Conservation (phyloP, 2,888 invertebrate genomes). For the Leptogaster cylindrica region DNA sequence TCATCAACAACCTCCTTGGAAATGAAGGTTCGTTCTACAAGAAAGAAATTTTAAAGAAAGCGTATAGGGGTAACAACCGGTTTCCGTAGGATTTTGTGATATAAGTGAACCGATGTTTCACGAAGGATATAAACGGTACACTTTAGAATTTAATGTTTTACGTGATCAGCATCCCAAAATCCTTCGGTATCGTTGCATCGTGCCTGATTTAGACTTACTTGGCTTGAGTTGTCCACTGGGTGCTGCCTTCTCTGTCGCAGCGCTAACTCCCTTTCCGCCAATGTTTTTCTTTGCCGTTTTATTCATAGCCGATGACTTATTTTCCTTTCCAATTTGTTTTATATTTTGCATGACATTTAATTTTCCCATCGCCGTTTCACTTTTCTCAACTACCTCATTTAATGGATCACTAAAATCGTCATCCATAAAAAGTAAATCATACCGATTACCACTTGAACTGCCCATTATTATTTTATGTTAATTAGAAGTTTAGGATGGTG, state of each 20-base stretch:
- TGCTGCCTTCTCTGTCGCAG: not conserved
- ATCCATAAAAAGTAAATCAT: conserved; percentile 62
- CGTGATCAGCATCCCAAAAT: too few species aligned
- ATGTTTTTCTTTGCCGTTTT: conserved; percentile 55
- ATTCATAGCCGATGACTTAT: conserved; percentile 59
- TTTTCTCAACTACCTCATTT: conserved; percentile 60
- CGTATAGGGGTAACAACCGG: too few species aligned
- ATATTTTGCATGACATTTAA: not conserved
- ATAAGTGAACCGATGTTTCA: too few species aligned
- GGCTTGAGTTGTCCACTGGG: conserved; percentile 15
- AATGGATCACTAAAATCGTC: conserved; percentile 62
- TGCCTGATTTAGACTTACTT: too few species aligned
- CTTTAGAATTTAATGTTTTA: too few species aligned
- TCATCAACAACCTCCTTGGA: too few species aligned
- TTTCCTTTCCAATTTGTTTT: conserved; percentile 58
- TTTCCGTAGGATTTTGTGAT: too few species aligned
- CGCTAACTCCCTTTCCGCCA: not conserved
- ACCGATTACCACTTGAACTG: conserved; percentile 61
- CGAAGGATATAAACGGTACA: too few species aligned
- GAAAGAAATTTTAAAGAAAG: too few species aligned
- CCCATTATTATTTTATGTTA: conserved; percentile 53
- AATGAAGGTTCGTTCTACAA: too few species aligned
- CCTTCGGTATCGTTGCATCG: too few species aligned
- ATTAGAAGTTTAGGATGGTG: conserved; percentile 21
- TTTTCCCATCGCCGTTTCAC: conserved; percentile 49